Base-by-base conservation (phyloP, 2,797 vertebrate genomes). In the Sandelia bainsii region DNA sequence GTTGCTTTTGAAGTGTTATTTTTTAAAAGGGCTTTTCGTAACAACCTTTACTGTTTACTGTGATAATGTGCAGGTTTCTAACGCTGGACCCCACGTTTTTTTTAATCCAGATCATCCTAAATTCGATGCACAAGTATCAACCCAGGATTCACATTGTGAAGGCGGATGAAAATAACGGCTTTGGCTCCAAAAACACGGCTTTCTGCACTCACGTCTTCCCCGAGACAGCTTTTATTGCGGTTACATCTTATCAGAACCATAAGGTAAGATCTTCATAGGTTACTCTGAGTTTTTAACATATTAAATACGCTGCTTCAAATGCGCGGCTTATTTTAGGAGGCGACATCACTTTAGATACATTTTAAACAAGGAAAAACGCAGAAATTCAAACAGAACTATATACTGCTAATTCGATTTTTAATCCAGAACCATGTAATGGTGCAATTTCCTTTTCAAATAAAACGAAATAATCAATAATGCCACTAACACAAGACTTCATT, bases 71-170 rank as follows among this genome's bases (percentile, higher is more conserved):
- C 9, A 17, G 16, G 25, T 5, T 7, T 56, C 27, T 77, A 22
- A 77, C 19, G 0, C 17, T 8, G 3, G 3, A 1, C n/a, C 29
- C 1, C 22, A 8, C 6, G 32, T 57, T 68, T 71, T 40, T 39
- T 19, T 54, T 56, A 6, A 53, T 82, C 84, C 9, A 99, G 98
- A 99, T 99, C 83, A 99, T 99, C 82, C 89, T 99, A n/a, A 99
- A 99, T 86, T 99, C 98, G 50, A 99, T 99, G 98, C 98, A 99
- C 92, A 99, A 99, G 64, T 99, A 99, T 65, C 98, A 99, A 72
- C 98, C 98, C 54, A 91, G 98, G 89, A 96, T 99, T 72, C 98
- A 99, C 91, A 99, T 99, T 10, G 98, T 99, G 65, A 99, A 99
- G 83, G 98, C 98, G 0, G 98, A 99, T 61, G 98, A 99, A 90